Evolutionary conservation across 2,113 vertebrate species (phyloP).

Genomic region (Indri indri): DNA sequence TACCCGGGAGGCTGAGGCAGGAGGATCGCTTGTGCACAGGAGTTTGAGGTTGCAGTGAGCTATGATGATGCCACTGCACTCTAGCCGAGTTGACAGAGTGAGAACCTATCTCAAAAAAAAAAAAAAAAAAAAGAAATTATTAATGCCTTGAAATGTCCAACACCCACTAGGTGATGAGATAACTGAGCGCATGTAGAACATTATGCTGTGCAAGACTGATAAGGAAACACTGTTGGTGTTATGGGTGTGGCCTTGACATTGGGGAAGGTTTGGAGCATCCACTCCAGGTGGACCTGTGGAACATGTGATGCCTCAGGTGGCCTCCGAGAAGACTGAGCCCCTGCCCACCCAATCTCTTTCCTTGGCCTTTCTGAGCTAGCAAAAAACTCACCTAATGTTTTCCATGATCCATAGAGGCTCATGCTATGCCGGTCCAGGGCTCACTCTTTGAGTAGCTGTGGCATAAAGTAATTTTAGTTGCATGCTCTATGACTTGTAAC

Average conservation of each 20-base stretch:
- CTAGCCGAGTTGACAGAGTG: no score
- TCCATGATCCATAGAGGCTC: background rate
- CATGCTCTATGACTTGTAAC: background rate
- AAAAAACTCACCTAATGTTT: background rate
- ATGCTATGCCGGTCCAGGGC: background rate
- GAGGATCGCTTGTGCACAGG: no score
- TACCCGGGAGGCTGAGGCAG: no score
- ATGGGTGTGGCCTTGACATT: background rate
- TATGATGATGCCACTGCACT: no score
- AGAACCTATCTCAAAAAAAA: no score
- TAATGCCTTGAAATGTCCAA: background rate
- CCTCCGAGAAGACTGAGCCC: background rate
- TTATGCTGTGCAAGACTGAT: accelerated
- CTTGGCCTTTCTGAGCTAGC: background rate
- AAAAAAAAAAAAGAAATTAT: no score
- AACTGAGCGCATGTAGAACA: accelerated
- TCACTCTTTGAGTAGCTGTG: background rate
- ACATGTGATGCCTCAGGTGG: background rate
- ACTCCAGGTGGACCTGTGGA: background rate
- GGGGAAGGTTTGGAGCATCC: background rate
- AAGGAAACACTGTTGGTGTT: background rate
- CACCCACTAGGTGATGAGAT: background rate
- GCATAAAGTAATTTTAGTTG: background rate
- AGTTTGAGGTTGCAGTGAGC: no score
- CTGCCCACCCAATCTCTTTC: background rate